phyloP scores from a whole-genome alignment of 1,140 invertebrate genomes.

The Vanessa tameamea region DNA sequence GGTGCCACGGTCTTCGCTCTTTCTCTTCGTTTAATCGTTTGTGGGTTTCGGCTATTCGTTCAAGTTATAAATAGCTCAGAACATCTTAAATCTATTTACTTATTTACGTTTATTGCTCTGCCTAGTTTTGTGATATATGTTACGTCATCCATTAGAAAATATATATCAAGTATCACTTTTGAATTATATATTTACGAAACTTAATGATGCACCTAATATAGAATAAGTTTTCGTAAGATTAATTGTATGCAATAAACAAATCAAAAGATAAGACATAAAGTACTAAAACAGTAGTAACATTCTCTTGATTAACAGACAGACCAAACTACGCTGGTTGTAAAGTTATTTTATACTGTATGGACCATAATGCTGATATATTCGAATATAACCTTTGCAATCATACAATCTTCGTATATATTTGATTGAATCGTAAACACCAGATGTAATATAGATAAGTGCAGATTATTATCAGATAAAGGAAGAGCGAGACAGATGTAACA shows the following conservation, averaged over 20 bases:
- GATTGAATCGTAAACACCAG: constrained; percentile 6
- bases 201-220: too few relatives aligned
- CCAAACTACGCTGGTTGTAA: neutral
- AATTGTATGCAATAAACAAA: neutral
- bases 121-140: too few relatives aligned
- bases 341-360: neutral
- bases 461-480: neutral
- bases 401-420: neutral
- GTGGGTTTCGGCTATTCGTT: constrained; percentile 15
- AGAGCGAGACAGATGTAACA: neutral
- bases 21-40: constrained; percentile 48
- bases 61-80: constrained; percentile 3
- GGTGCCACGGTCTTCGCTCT: constrained; percentile 30
- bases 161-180: too few relatives aligned
- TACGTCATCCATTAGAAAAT: too few relatives aligned
- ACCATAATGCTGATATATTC: neutral
- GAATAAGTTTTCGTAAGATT: too few relatives aligned
- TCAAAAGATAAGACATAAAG: neutral
- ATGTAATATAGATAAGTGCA: constrained; percentile 11
- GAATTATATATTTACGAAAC: too few relatives aligned
- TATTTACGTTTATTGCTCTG: too few relatives aligned
- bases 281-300: neutral
- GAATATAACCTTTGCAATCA: neutral
- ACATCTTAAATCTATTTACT: neutral
- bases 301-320: neutral